Percentiles rank a stretch among this genome's conserved stretches.
phyloP scores from a whole-genome alignment of 1,140 invertebrate genomes.

The Aphelenchoides besseyi region DNA sequence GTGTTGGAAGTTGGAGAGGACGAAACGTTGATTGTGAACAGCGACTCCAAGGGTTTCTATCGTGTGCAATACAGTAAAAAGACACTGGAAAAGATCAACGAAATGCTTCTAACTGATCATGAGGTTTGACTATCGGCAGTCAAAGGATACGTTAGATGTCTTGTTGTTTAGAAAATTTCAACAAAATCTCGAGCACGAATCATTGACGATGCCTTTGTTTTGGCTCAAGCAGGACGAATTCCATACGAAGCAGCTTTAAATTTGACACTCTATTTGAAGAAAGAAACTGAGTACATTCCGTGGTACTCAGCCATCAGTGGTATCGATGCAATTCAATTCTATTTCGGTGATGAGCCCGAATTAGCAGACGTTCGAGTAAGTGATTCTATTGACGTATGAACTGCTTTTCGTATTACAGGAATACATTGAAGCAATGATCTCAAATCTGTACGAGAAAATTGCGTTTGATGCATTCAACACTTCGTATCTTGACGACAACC shows the following conservation, averaged over 20 bases:
- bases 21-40: conserved; percentile 39
- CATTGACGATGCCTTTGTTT: conserved; percentile 52
- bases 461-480: conserved; percentile 30
- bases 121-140: conserved; percentile 17
- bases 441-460: conserved; percentile 32
- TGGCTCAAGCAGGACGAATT: conserved; percentile 50
- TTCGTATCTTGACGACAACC: conserved; percentile 25
- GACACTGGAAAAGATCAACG: conserved; percentile 35
- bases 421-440: conserved; percentile 39
- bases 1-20: conserved; percentile 28
- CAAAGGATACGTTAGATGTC: neutral
- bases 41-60: conserved; percentile 50
- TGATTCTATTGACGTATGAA: neutral
- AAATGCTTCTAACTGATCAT: conserved; percentile 48
- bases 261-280: conserved; percentile 43
- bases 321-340: conserved; percentile 40
- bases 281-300: conserved; percentile 50
- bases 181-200: conserved; percentile 46
- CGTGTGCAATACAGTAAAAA: conserved; percentile 42
- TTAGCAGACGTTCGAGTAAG: conserved; percentile 26
- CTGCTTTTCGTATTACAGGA: conserved; percentile 14
- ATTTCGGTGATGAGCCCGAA: conserved; percentile 56
- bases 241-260: conserved; percentile 49
- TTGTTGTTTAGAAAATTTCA: conserved; percentile 35
- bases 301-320: conserved; percentile 51